Conservation (phyloP, 2,797 vertebrate species). For the Lepidocolaptes lacrymiger region DNA sequence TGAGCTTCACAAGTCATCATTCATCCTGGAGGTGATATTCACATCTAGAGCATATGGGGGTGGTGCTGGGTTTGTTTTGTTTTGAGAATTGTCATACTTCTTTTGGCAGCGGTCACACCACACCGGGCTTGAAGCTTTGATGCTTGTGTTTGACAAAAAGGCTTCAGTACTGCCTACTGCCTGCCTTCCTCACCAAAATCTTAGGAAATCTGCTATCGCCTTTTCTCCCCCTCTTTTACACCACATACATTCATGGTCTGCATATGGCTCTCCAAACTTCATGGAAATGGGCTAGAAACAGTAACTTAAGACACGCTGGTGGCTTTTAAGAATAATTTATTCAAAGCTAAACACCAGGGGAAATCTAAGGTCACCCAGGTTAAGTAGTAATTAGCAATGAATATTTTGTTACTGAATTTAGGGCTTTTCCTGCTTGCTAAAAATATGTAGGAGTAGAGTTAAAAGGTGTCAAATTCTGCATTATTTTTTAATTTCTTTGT, state of each 20-base stretch:
- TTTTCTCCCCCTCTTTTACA: background rate
- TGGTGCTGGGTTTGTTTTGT: background rate
- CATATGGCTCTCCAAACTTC: background rate
- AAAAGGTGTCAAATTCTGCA: background rate
- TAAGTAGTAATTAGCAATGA: background rate
- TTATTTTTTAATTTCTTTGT: background rate
- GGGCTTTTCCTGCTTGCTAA: background rate
- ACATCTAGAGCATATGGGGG: background rate
- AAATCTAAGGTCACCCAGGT: background rate
- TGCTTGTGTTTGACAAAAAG: background rate
- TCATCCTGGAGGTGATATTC: background rate
- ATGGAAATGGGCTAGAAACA: background rate
- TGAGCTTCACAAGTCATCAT: background rate
- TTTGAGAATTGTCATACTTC: background rate
- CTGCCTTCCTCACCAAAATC: background rate
- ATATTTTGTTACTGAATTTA: background rate
- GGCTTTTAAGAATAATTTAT: background rate
- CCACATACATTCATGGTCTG: background rate
- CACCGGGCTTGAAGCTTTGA: background rate
- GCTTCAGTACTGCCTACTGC: background rate
- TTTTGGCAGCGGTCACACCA: background rate
- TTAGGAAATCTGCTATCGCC: background rate
- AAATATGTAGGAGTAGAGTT: background rate
- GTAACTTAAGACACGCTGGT: background rate
- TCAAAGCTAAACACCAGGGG: background rate